phyloP scores from a whole-genome alignment of 2,113 vertebrate species.

The Atlantisia rogersi region DNA sequence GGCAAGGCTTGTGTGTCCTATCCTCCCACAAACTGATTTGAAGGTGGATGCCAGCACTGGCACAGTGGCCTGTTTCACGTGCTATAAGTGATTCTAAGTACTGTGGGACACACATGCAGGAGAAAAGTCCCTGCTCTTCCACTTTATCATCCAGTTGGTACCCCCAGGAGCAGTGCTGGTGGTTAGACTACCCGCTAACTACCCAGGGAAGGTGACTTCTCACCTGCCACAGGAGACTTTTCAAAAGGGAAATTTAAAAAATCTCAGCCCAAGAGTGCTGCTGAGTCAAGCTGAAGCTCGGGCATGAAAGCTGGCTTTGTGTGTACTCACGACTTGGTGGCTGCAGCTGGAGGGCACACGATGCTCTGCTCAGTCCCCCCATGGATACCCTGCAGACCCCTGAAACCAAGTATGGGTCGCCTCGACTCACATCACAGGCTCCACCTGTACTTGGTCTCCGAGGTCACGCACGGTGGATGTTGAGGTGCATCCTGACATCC shows the following conservation, averaged over 20 bases:
- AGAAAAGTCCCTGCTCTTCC: background rate
- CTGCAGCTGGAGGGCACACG: background rate
- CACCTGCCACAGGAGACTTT: background rate
- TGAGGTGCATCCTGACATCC: background rate
- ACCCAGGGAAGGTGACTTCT: too few relatives aligned
- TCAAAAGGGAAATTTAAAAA: background rate
- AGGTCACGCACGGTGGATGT: background rate
- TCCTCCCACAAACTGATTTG: background rate
- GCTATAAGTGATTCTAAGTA: background rate
- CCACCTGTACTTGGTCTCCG: constrained; percentile 66
- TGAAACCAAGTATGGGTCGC: constrained; percentile 70
- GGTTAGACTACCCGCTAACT: background rate
- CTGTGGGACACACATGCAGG: background rate
- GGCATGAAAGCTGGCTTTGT: accelerated
- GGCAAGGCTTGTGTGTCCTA: accelerated
- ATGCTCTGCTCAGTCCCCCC: background rate
- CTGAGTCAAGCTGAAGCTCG: accelerated
- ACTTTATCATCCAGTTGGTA: background rate
- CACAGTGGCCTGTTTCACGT: accelerated
- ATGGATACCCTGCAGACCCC: constrained; percentile 46
- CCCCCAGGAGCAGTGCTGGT: too few relatives aligned
- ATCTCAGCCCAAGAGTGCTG: accelerated
- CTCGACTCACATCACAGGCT: constrained; percentile 45
- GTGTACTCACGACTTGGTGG: too few relatives aligned
- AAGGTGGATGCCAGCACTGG: background rate